Base-by-base conservation (phyloP, 2,888 invertebrate genomes). In the Disparrhopalites patrizii region DNA sequence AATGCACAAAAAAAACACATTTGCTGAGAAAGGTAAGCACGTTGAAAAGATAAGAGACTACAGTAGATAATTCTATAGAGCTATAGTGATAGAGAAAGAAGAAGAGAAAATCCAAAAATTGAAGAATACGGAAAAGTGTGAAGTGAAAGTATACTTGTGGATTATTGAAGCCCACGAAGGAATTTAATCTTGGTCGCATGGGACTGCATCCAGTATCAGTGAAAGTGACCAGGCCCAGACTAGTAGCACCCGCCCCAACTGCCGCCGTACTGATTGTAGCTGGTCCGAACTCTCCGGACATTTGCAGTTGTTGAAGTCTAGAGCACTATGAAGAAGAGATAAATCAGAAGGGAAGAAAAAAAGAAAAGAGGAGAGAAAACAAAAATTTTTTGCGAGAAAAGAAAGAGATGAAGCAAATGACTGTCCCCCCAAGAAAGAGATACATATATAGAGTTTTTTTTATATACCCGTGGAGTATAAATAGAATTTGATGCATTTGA, bases 121-220 rank as follows among this genome's bases (percentile, higher is more conserved):
- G 23, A n/a, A n/a, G n/a, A n/a, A n/a, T n/a, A n/a, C n/a, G n/a
- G n/a, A n/a, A 10, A 13, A 13, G 38, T 15, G 38, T 36, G 15
- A 36, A 36, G 10, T 36, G 10, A 36, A 36, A 13, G 20, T 40
- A 40, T 68, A 70, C 69, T 65, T 62, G 65, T n/a, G n/a, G n/a
- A n/a, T 43, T 4, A 54, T 65, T 67, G 33, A 65, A 62, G 40
- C 62, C 69, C 51, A 72, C 68, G 65, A 70, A 71, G 18, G 73
- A 71, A 40, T 70, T 68, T 47, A 72, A 66, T 62, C 73, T 69
- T 36, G 69, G 70, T 55, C 72, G 66, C 62, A 73, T 68, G 43
- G 72, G 73, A 65, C 70, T 70, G 62, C 73, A 73, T 43, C 73
- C 73, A 58, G 70, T 40, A 15, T 75, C 73, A 3, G 70, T 64